phyloP scores from a whole-genome alignment of 2,113 vertebrate genomes.

The Neolamprologus cancellatus region DNA sequence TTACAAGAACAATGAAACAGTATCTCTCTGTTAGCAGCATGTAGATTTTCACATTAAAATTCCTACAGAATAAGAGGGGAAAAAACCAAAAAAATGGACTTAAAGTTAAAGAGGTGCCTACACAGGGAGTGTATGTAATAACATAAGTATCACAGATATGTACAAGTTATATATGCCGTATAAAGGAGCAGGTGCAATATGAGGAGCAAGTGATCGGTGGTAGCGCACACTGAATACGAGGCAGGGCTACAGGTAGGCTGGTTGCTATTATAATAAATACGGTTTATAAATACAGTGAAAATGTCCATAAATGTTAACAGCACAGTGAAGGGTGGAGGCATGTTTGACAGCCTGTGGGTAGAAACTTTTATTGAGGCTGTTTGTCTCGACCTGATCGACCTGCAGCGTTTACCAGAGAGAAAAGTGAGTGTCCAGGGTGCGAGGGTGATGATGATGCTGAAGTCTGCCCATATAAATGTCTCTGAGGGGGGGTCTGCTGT shows the following conservation, averaged over 20 bases:
- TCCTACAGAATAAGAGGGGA: accelerated
- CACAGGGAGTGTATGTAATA: accelerated
- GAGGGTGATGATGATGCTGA: too few species aligned
- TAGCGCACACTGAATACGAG: accelerated
- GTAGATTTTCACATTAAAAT: neutral
- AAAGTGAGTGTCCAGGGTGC: too few species aligned
- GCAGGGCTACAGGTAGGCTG: neutral
- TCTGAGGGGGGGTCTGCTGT: accelerated
- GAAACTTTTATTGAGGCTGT: neutral
- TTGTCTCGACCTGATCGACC: neutral
- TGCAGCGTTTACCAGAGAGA: neutral
- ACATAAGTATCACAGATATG: neutral
- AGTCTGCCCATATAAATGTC: too few species aligned
- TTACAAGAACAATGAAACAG: neutral
- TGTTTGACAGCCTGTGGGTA: neutral
- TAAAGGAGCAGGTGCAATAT: neutral
- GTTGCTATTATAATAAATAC: neutral
- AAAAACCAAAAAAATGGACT: accelerated
- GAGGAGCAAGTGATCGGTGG: accelerated
- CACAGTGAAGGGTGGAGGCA: neutral
- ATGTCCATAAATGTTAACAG: neutral
- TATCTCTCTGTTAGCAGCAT: too few species aligned
- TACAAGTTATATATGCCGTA: neutral
- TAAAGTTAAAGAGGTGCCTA: neutral
- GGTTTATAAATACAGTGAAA: neutral